A percentile compares a stretch with the other conserved stretches of the same genome.
These are phyloP conservation scores for Smittia aterrima DNA, from an alignment of 2,888 invertebrate species.

Conservation along the genomic window DNA sequence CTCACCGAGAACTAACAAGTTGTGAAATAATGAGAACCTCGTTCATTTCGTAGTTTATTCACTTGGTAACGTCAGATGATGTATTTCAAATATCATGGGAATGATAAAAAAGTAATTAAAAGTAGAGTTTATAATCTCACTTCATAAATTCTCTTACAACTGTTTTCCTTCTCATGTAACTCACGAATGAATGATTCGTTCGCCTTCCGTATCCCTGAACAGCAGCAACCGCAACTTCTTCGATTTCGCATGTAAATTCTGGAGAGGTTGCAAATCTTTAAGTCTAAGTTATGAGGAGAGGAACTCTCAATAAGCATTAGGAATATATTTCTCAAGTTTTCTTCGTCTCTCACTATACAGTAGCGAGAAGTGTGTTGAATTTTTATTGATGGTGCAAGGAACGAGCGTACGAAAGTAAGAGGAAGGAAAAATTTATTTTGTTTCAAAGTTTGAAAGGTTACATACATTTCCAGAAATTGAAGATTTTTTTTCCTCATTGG, in stretches of 20 bases:
- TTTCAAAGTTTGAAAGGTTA: slow-evolving; percentile 21
- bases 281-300: too few species aligned
- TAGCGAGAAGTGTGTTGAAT: neutral
- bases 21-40: slow-evolving; percentile 1
- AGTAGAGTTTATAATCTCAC: slow-evolving; percentile 30
- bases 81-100: slow-evolving; percentile 9
- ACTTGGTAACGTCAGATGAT: neutral
- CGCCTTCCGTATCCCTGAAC: neutral
- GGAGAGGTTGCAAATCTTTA: too few species aligned
- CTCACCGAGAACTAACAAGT: neutral
- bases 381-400: neutral
- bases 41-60: neutral
- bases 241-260: too few species aligned
- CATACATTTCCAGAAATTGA: slow-evolving; percentile 18
- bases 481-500: neutral
- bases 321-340: too few species aligned
- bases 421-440: slow-evolving; percentile 7
- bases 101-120: slow-evolving; percentile 39
- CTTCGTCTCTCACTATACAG: too few species aligned
- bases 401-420: neutral
- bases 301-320: too few species aligned
- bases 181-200: neutral
- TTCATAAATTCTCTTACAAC: slow-evolving; percentile 2
- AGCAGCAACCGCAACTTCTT: too few species aligned
- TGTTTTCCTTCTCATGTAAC: neutral